Evolutionary conservation across 2,113 vertebrate genomes (phyloP).

Genomic region (Macaca fascicularis): DNA sequence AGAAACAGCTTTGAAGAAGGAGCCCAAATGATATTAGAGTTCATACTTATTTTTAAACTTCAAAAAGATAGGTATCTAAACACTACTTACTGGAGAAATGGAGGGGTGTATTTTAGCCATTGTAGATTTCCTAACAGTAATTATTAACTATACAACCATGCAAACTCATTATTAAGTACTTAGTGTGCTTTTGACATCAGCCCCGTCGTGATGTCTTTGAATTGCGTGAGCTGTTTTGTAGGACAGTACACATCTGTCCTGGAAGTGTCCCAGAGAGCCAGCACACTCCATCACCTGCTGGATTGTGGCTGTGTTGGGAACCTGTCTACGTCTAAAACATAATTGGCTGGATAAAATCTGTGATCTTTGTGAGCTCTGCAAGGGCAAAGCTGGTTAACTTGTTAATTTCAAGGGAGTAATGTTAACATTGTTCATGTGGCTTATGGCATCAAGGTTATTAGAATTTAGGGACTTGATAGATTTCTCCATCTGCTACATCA

Average conservation of each 20-base stretch:
- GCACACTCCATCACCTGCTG: not conserved
- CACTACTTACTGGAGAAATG: not conserved
- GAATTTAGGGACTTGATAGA: conserved; percentile 35
- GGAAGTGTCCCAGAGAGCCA: not conserved
- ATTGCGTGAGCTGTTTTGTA: not conserved
- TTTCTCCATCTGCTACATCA: conserved; percentile 30
- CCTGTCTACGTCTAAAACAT: not conserved
- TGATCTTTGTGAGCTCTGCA: not conserved
- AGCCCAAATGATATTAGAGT: not conserved
- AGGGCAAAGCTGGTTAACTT: not conserved
- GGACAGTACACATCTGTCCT: not conserved
- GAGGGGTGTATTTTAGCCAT: not conserved
- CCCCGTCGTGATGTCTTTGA: not conserved
- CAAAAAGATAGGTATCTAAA: not conserved
- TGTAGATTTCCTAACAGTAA: not conserved
- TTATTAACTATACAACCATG: not conserved
- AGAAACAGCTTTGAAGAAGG: not conserved
- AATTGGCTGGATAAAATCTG: not conserved
- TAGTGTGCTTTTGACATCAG: not conserved
- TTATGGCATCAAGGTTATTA: conserved; percentile 20
- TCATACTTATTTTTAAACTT: not conserved
- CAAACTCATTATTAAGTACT: not conserved
- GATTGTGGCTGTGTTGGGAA: not conserved
- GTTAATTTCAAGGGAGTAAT: not conserved
- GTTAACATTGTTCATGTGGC: conserved; percentile 22